Evolutionary conservation across 2,888 invertebrate species (phyloP).

Genomic region (Ectobius pallidus): DNA sequence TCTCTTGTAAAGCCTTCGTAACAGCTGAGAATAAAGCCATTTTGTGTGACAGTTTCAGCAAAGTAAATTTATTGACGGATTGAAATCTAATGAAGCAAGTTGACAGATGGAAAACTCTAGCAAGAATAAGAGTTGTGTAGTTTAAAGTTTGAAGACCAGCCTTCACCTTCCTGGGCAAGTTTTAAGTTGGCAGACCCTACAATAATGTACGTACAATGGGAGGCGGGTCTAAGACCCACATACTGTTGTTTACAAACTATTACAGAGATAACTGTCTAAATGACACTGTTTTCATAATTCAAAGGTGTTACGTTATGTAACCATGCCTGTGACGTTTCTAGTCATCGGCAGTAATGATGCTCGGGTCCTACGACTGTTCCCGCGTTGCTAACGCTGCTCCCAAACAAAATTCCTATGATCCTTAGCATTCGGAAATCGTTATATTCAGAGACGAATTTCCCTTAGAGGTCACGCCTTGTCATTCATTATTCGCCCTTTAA

Average conservation of each 20-base stretch:
- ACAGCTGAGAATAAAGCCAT: slow-evolving; percentile 33
- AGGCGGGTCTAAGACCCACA: slow-evolving; percentile 33
- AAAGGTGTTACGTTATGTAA: too few relatives aligned
- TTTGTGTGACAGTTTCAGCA: slow-evolving; percentile 34
- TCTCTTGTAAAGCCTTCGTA: slow-evolving; percentile 31
- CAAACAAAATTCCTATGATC: too few relatives aligned
- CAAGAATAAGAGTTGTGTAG: background rate
- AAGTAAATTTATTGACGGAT: slow-evolving; percentile 28
- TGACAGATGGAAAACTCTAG: background rate
- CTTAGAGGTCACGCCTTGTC: too few relatives aligned
- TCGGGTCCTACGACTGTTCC: too few relatives aligned
- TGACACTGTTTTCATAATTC: background rate
- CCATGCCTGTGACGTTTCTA: too few relatives aligned
- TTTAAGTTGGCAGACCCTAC: slow-evolving; percentile 30
- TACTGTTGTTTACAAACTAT: slow-evolving; percentile 33
- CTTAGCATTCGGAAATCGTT: too few relatives aligned
- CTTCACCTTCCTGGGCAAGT: background rate
- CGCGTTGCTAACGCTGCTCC: too few relatives aligned
- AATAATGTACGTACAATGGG: slow-evolving; percentile 12
- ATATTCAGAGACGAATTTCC: too few relatives aligned
- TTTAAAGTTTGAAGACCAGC: background rate
- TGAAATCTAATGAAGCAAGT: background rate
- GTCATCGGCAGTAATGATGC: too few relatives aligned
- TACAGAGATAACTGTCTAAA: slow-evolving; percentile 16
- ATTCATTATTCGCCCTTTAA: too few relatives aligned